A percentile compares a stretch with the other conserved stretches of the same genome.
Evolutionary conservation across 1,140 invertebrate species (phyloP).

Genomic region (Rhopalosiphum padi): DNA sequence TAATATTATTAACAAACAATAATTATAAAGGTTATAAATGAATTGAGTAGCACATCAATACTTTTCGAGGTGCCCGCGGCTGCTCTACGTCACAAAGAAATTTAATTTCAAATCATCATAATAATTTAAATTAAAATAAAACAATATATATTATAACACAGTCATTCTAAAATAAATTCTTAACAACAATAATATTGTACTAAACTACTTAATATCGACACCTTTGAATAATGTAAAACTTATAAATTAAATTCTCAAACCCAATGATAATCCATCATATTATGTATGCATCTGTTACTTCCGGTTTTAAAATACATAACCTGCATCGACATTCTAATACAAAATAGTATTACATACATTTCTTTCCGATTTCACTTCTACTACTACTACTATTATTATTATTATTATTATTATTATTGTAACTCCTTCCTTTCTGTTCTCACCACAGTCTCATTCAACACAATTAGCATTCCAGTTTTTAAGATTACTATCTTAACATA

Average conservation of each 20-base stretch:
- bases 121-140: not conserved
- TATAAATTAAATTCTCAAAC: not conserved
- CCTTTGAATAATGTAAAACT: not conserved
- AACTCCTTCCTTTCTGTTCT: not conserved
- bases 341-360: not conserved
- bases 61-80: not conserved
- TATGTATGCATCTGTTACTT: not conserved
- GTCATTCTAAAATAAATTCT: not conserved
- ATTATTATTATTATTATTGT: no score
- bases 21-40: not conserved
- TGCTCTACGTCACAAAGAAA: not conserved
- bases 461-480: slow-evolving; percentile 5
- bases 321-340: not conserved
- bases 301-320: not conserved
- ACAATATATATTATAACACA: not conserved
- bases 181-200: not conserved
- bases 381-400: not conserved
- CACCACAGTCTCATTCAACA: not conserved
- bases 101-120: not conserved
- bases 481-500: not conserved
- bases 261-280: not conserved
- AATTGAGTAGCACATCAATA: not conserved
- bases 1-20: not conserved
- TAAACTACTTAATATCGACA: not conserved
- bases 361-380: not conserved